Percentiles rank a stretch among this genome's conserved stretches.
These are phyloP conservation scores for Picathartes gymnocephalus DNA, from an alignment of 2,113 vertebrate species.

Conservation along the genomic window DNA sequence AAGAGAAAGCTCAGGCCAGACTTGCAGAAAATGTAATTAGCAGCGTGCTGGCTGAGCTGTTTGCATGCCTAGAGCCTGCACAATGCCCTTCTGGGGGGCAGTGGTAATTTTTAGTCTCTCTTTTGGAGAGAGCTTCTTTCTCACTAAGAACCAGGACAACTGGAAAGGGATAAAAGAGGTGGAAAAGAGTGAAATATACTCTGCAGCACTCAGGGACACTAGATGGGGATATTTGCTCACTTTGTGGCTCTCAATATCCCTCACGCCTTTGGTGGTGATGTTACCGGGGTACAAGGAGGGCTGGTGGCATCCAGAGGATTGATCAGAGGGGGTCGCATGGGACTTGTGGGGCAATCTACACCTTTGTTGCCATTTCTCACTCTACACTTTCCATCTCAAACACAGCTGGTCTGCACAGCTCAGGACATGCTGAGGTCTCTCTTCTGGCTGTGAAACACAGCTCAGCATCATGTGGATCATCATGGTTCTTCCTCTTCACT, in stretches of 20 bases:
- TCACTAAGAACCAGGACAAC: not conserved
- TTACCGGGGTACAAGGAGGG: not conserved
- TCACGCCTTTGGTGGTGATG: not conserved
- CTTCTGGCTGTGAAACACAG: not conserved
- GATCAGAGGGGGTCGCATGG: rapidly evolving
- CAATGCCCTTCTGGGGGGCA: not conserved
- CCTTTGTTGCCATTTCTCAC: not conserved
- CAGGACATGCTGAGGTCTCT: not conserved
- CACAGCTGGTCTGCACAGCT: not conserved
- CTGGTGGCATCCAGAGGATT: not conserved
- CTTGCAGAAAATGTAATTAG: not conserved
- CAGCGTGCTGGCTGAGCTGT: not conserved
- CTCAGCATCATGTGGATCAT: not conserved
- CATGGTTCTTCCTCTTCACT: not conserved
- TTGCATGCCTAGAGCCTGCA: not conserved
- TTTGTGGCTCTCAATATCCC: not conserved
- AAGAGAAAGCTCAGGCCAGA: not conserved
- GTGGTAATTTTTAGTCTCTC: not conserved
- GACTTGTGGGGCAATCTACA: rapidly evolving
- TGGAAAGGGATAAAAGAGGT: not conserved
- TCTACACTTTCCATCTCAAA: not conserved
- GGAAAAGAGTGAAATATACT: not conserved
- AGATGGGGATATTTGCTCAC: slow-evolving; percentile 73
- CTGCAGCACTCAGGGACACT: slow-evolving; percentile 30
- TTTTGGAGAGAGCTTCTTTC: not conserved